A percentile compares a stretch with the other conserved stretches of the same genome.
These are phyloP conservation scores for Gymnobelideus leadbeateri DNA, from an alignment of 2,113 vertebrate species.

Conservation along the genomic window DNA sequence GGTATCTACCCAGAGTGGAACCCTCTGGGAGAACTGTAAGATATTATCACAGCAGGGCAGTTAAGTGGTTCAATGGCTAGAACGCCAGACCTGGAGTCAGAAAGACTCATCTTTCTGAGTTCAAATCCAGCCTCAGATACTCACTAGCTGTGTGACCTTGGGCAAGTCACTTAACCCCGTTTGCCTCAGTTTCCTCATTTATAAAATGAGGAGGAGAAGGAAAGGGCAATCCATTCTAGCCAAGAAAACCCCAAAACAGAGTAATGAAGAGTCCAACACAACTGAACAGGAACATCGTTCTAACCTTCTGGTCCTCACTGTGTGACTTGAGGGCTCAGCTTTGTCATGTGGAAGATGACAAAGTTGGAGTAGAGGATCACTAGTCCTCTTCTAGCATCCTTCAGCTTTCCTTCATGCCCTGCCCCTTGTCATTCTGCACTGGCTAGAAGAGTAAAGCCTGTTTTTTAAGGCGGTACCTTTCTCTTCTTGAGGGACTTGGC, in stretches of 20 bases:
- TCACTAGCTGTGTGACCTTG: not conserved
- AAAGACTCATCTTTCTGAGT: not conserved
- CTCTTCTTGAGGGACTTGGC: not conserved
- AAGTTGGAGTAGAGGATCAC: not conserved
- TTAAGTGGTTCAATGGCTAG: not conserved
- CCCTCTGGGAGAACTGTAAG: not conserved
- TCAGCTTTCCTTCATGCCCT: not conserved
- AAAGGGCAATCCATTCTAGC: not conserved
- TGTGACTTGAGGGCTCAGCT: conserved; percentile 18
- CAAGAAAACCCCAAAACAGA: not conserved
- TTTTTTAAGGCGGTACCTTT: not conserved
- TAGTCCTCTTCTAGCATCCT: not conserved
- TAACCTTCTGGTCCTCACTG: not conserved
- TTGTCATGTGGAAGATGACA: not conserved
- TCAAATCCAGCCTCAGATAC: not conserved
- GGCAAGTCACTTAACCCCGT: not conserved
- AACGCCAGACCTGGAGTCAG: not conserved
- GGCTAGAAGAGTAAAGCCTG: not conserved
- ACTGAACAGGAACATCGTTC: not conserved
- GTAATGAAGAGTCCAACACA: not conserved
- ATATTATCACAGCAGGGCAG: not conserved
- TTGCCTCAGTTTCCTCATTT: not conserved
- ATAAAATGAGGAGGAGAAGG: not conserved
- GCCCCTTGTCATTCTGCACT: not conserved
- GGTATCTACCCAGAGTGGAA: not conserved